These are phyloP conservation scores for Drosophila rufa DNA, from an alignment of 1,140 invertebrate species.

Conservation along the genomic window DNA sequence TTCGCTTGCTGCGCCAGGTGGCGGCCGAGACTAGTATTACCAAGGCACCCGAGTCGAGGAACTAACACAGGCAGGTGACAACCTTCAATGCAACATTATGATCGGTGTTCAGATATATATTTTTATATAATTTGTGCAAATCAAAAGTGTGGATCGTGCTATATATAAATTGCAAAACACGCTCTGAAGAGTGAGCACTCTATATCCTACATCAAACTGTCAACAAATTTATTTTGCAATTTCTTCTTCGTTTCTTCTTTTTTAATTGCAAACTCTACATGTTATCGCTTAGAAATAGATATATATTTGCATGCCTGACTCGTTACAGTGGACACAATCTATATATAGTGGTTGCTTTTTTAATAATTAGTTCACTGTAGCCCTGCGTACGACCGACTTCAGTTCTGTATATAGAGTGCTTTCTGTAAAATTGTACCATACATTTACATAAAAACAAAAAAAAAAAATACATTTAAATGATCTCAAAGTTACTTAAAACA, in stretches of 20 bases:
- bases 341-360: neutral
- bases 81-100: conserved; percentile 4
- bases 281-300: neutral
- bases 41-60: conserved; percentile 31
- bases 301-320: neutral
- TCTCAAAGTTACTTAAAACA: conserved; percentile 83
- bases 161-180: conserved; percentile 21
- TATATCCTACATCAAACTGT: neutral
- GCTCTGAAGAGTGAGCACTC: conserved; percentile 9
- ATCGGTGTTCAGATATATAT: conserved; percentile 19
- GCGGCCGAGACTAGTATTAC: conserved; percentile 36
- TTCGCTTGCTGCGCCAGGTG: conserved; percentile 54
- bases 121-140: conserved; percentile 19
- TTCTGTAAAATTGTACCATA: conserved; percentile 59
- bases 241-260: neutral
- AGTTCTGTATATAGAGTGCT: conserved; percentile 32
- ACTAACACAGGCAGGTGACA: conserved; percentile 5
- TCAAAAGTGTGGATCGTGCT: conserved; percentile 19
- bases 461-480: conserved; percentile 76
- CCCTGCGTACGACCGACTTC: conserved; percentile 10
- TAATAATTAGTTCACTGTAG: neutral
- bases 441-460: conserved; percentile 67
- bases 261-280: neutral
- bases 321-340: too few relatives aligned
- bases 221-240: neutral